These are phyloP conservation scores for Volucella bombylans DNA, from an alignment of 2,888 invertebrate genomes.

Conservation along the genomic window DNA sequence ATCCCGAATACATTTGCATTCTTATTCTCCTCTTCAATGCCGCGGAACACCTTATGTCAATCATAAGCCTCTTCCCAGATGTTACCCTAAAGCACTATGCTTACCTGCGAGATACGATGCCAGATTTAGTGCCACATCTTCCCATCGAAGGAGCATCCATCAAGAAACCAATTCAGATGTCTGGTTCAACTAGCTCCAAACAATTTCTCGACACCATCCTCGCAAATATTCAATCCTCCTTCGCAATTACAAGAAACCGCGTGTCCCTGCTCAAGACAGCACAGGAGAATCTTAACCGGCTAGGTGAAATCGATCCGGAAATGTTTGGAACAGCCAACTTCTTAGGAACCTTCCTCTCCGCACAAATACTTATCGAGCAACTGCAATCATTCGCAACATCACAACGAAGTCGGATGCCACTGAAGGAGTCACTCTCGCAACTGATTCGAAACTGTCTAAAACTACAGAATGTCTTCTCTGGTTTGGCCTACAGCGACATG, in stretches of 20 bases:
- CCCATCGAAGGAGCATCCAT: constrained; percentile 84
- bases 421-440: constrained; percentile 83
- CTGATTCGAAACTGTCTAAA: constrained; percentile 86
- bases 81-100: constrained; percentile 96
- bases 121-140: constrained; percentile 91
- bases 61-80: constrained; percentile 95
- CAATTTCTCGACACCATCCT: constrained; percentile 89
- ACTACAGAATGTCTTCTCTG: constrained; percentile 93
- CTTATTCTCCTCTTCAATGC: constrained; percentile 97
- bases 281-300: constrained; percentile 83
- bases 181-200: constrained; percentile 85
- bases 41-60: constrained; percentile 93
- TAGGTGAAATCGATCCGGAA: constrained; percentile 90
- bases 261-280: constrained; percentile 83
- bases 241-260: constrained; percentile 83
- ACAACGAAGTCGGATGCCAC: constrained; percentile 80
- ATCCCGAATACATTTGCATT: constrained; percentile 95
- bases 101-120: constrained; percentile 95
- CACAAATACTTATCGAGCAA: constrained; percentile 85
- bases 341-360: constrained; percentile 90
- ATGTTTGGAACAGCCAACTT: constrained; percentile 92
- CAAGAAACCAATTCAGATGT: constrained; percentile 82
- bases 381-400: constrained; percentile 83
- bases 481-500: constrained; percentile 89
- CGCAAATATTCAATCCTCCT: constrained; percentile 87